Evolutionary conservation across 2,113 vertebrate genomes (phyloP), one percentile per base, ranked within the genome.

Genomic region (Embiotoca jacksoni): DNA sequence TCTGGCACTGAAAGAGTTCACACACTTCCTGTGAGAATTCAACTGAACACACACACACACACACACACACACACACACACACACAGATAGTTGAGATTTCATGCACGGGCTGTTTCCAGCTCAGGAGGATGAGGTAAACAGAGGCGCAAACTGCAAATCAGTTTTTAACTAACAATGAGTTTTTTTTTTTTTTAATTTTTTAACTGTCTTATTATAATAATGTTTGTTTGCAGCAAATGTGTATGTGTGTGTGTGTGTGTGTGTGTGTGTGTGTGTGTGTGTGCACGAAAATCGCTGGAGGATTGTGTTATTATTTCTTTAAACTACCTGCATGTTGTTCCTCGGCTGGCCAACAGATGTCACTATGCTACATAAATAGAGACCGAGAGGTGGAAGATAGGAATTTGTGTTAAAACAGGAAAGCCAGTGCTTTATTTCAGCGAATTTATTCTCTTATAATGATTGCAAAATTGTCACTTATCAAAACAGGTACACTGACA

Each of bases 291-390:
- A 56, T 39, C 54, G 47, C 8, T 61, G 14, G 35, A 54, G 23
- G 23, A 23, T 44, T 36, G 7, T 54, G 10, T 72, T 55, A 6
- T 23, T 37, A 3, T 46, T 49, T 41, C 13, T 39, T 36, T 36
- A 11, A 65, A 44, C 31, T 6, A 35, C n/a, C 3, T 44, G n/a
- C 39, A 0, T 81, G 63, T 61, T 62, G 47, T 83, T 81, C 30
- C 44, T 41, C 1, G 1, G 0, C 3, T 64, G 47, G 32, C 32
- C 91, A 91, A 54, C 68, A 88, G 91, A 52, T 86, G 90, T 75
- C 89, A 88, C 75, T 90, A 2, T 83, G 60, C 4, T 5, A 86
- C 64, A 82, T 33, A 72, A 56, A 68, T 36, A 72, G 6, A 35
- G 4, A 32, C 6, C 13, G 3, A n/a, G 33, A 46, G 23, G 11